Evolutionary conservation across 2,888 invertebrate species (phyloP).

Genomic region (Drosophila mimetica): DNA sequence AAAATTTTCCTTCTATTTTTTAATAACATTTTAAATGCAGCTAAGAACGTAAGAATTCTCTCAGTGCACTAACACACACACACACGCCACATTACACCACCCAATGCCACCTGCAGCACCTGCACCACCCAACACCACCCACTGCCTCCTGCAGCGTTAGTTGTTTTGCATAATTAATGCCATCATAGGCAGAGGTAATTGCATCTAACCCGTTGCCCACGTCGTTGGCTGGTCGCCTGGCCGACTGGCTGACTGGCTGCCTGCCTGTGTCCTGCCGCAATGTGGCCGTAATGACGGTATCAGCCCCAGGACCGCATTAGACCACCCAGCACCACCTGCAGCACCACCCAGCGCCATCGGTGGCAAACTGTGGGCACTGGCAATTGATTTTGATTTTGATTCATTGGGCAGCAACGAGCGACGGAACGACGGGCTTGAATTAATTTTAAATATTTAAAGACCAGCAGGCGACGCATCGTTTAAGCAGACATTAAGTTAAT

Average conservation of each 20-base stretch:
- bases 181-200: slow-evolving; percentile 68
- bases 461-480: slow-evolving; percentile 56
- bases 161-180: slow-evolving; percentile 73
- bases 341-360: slow-evolving; percentile 8
- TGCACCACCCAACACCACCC: background rate
- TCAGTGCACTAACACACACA: too few relatives aligned
- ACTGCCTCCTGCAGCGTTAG: slow-evolving; percentile 20
- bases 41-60: too few relatives aligned
- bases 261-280: slow-evolving; percentile 54
- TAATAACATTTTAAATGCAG: too few relatives aligned
- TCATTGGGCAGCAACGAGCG: slow-evolving; percentile 42
- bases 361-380: slow-evolving; percentile 45
- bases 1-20: too few relatives aligned
- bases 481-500: slow-evolving; percentile 73
- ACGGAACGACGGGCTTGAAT: slow-evolving; percentile 50
- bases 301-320: slow-evolving; percentile 33
- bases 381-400: slow-evolving; percentile 75
- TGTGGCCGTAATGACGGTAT: slow-evolving; percentile 66
- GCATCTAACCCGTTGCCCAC: slow-evolving; percentile 49
- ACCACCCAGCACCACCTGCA: background rate
- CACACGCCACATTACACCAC: background rate
- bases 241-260: background rate
- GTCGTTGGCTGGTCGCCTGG: slow-evolving; percentile 13
- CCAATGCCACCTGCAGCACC: background rate
- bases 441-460: slow-evolving; percentile 76